Evolutionary conservation across 2,797 vertebrate species (phyloP).

Genomic region (Parauchenoglanis punctatus): DNA sequence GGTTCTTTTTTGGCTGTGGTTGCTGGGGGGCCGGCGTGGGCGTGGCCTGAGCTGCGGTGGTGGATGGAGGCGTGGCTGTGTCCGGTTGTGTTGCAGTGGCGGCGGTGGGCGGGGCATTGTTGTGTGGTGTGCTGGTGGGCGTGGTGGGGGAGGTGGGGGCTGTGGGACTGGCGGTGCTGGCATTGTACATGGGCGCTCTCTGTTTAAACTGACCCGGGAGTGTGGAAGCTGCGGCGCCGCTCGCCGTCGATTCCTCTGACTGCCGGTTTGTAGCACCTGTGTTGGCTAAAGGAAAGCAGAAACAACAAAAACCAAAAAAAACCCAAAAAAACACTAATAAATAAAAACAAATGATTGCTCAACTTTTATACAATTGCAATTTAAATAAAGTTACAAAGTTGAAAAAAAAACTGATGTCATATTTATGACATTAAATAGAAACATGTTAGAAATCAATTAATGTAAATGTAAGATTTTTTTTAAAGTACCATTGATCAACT

Average conservation of each 20-base stretch:
- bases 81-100: conserved; percentile 79
- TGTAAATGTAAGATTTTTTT: neutral
- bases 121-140: conserved; percentile 75
- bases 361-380: neutral
- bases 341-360: neutral
- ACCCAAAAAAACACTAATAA: neutral
- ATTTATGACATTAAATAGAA: neutral
- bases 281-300: conserved; percentile 64
- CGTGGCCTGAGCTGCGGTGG: conserved; percentile 74
- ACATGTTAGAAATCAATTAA: neutral
- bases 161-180: conserved; percentile 79
- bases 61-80: conserved; percentile 76
- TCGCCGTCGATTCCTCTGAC: conserved; percentile 83
- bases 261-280: conserved; percentile 80
- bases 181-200: conserved; percentile 94
- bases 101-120: conserved; percentile 79
- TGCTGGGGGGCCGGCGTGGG: conserved; percentile 81
- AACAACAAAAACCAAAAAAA: too few species aligned
- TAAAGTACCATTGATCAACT: neutral
- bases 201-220: conserved; percentile 93
- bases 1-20: conserved; percentile 88
- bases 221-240: conserved; percentile 72
- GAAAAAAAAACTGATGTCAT: neutral
- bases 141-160: conserved; percentile 78
- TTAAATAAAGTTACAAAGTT: neutral